Conservation (phyloP, 2,888 invertebrate genomes). For the Trichopoda pennipes region DNA sequence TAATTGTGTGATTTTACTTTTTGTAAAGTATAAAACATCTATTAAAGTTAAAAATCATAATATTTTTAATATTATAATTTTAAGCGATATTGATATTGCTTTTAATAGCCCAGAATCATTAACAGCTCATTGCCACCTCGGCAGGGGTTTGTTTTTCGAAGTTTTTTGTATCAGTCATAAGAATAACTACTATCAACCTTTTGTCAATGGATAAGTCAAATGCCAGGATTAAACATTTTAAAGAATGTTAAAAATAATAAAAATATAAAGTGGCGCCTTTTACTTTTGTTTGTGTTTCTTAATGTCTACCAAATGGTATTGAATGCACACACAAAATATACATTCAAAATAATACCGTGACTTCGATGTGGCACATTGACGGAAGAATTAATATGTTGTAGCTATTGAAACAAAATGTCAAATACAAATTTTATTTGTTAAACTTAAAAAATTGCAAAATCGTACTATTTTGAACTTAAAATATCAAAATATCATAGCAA, state of each 20-base stretch:
- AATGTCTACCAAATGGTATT: constrained; percentile 21
- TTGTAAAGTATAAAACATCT: too few species aligned
- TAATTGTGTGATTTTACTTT: too few species aligned
- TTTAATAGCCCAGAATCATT: constrained; percentile 70
- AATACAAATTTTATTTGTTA: too few species aligned
- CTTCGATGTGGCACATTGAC: neutral
- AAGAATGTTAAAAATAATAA: constrained; percentile 24
- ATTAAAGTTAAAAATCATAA: too few species aligned
- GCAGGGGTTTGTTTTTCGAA: constrained; percentile 75
- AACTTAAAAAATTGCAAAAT: too few species aligned
- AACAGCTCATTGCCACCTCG: constrained; percentile 79
- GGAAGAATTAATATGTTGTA: neutral
- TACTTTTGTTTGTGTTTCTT: neutral
- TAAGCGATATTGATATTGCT: neutral
- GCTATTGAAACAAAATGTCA: neutral
- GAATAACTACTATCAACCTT: constrained; percentile 58
- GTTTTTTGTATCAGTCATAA: neutral
- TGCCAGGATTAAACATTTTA: constrained; percentile 9
- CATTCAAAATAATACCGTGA: constrained; percentile 39
- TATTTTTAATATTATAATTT: neutral
- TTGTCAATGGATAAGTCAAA: neutral
- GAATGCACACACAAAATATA: constrained; percentile 32
- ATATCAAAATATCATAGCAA: too few species aligned
- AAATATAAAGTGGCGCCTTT: constrained; percentile 57
- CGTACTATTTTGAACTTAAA: too few species aligned